Percentiles rank a stretch among this genome's conserved stretches.
These are phyloP conservation scores for Pygmarrhopalites habei DNA, from an alignment of 1,140 invertebrate species.

Conservation along the genomic window DNA sequence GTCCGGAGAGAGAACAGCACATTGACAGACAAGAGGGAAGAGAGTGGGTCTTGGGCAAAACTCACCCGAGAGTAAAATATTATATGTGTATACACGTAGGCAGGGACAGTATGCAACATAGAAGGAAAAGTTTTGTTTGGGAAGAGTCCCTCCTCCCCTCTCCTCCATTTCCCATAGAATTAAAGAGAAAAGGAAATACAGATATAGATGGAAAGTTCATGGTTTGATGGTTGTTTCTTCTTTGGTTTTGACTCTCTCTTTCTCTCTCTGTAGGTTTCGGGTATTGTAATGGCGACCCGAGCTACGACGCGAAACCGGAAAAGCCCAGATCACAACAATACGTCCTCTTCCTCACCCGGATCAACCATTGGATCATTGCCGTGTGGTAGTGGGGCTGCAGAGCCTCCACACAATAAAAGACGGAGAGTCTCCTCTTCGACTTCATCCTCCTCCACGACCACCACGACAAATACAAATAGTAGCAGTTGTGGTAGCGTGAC, in stretches of 20 bases:
- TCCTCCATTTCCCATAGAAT: too few relatives aligned
- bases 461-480: background rate
- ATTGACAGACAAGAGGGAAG: background rate
- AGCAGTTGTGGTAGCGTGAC: background rate
- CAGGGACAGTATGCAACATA: background rate
- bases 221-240: background rate
- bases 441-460: background rate
- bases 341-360: constrained; percentile 24
- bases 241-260: background rate
- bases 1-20: background rate
- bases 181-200: background rate
- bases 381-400: constrained; percentile 17
- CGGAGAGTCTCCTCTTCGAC: constrained; percentile 22
- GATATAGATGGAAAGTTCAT: constrained; percentile 2
- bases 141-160: too few relatives aligned
- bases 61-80: too few relatives aligned
- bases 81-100: too few relatives aligned
- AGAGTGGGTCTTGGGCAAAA: background rate
- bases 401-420: constrained; percentile 28
- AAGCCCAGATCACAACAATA: constrained; percentile 29
- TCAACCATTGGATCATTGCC: constrained; percentile 29
- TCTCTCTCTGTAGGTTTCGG: background rate
- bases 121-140: too few relatives aligned
- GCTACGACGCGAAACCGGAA: constrained; percentile 34
- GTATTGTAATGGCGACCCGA: constrained; percentile 26